Base-by-base conservation (phyloP, 1,140 invertebrate species). In the Zaprionus lachaisei region DNA sequence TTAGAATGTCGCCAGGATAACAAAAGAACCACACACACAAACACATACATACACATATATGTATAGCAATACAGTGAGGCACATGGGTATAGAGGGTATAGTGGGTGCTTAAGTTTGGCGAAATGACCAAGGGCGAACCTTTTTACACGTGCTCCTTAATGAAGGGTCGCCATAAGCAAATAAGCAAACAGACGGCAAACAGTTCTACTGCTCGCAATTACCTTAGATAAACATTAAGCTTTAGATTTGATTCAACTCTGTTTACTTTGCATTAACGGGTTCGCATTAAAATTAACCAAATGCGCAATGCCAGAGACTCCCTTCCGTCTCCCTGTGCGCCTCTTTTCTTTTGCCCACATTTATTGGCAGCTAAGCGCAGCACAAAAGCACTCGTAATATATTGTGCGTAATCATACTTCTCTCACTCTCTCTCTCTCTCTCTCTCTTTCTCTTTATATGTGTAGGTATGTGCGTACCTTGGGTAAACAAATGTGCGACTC, bases 181-280 rank as follows among this genome's bases (percentile, higher is more conserved):
- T 80, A 89, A 80, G 71, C 71, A 75, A 67, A 71, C 68, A 72
- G 72, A 69, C 44, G 54, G 62, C 62, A 47, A 47, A 49, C 44
- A 65, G 49, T 61, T 22, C 72, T 60, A 47, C 60, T 72, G 56
- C 26, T 51, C 61, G 57, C 74, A 87, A 87, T 89, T 83, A 87
- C 76, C 84, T 81, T 64, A 61, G 65, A 69, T 69, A 74, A 84
- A 89, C 81, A 87, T 69, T 71, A 54, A 37, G 65, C 31, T 67
- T 66, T 37, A 54, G 49, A 51, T 55, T 79, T 72, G 70, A 62
- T 75, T 74, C 34, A 34, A 56, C 63, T 56, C 37, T 86, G 85
- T 87, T 87, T 82, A 81, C 78, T 81, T 89, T 89, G 81, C 83
- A 89, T 89, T 89, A 84, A 79, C 64, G 63, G 63, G 47, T 57